Percentiles rank a stretch among this genome's conserved stretches.
These are phyloP conservation scores for Bombus confusus DNA, from an alignment of 1,140 invertebrate species.

Conservation along the genomic window DNA sequence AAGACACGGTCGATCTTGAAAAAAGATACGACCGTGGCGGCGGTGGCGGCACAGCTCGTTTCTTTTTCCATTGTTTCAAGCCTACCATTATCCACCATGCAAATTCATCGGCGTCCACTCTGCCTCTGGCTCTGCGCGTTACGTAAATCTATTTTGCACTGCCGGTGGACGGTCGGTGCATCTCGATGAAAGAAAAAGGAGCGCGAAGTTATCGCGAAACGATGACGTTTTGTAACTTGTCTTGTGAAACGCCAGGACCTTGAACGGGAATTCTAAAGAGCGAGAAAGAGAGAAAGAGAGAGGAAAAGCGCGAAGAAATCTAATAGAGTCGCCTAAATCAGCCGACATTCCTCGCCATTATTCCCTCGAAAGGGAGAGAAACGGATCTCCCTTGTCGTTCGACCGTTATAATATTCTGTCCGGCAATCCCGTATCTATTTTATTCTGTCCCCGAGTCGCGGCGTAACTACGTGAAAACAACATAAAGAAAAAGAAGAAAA, in stretches of 20 bases:
- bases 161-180: background rate
- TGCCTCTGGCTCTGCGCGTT: background rate
- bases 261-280: background rate
- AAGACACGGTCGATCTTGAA: slow-evolving; percentile 44
- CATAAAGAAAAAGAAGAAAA: slow-evolving; percentile 69
- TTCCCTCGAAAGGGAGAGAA: slow-evolving; percentile 44
- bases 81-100: slow-evolving; percentile 28
- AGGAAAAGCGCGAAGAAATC: slow-evolving; percentile 41
- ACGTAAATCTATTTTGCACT: slow-evolving; percentile 31
- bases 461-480: slow-evolving; percentile 76
- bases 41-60: background rate
- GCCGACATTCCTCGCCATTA: slow-evolving; percentile 60
- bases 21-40: slow-evolving; percentile 17
- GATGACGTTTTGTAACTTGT: background rate
- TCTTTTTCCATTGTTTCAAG: slow-evolving; percentile 34
- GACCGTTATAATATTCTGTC: slow-evolving; percentile 80
- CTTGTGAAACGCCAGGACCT: background rate
- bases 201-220: background rate
- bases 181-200: slow-evolving; percentile 12
- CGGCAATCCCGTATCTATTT: slow-evolving; percentile 69
- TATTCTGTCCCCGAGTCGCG: slow-evolving; percentile 62
- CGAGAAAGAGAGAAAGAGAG: background rate
- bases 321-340: slow-evolving; percentile 59
- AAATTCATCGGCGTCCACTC: slow-evolving; percentile 1
- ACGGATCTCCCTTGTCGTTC: slow-evolving; percentile 67